These are phyloP conservation scores for Aphidius ervi DNA, from an alignment of 1,140 invertebrate species.

Conservation along the genomic window DNA sequence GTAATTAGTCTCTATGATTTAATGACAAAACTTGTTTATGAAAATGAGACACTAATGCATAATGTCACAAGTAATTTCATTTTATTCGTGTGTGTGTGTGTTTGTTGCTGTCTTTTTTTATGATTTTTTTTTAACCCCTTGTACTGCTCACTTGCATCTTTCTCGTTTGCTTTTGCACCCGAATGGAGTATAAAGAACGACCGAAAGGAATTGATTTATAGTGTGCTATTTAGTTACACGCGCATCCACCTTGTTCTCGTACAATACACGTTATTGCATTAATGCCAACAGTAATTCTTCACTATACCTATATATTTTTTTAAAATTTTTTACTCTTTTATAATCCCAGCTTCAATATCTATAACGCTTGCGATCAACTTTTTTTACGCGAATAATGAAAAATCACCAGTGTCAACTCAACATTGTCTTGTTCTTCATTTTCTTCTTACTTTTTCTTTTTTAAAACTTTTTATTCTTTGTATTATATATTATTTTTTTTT, in stretches of 20 bases:
- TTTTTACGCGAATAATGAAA: conserved; percentile 26
- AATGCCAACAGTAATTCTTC: conserved; percentile 6
- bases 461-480: too few relatives aligned
- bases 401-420: conserved; percentile 19
- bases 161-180: too few relatives aligned
- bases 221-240: conserved; percentile 23
- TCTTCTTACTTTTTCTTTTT: conserved; percentile 6
- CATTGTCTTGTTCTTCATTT: conserved; percentile 8
- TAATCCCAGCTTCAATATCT: conserved; percentile 9
- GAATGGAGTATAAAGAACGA: conserved; percentile 20
- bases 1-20: too few relatives aligned
- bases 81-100: conserved; percentile 24
- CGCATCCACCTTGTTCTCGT: conserved; percentile 4
- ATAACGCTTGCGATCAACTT: conserved; percentile 21
- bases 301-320: neutral
- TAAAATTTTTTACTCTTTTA: conserved; percentile 4
- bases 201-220: conserved; percentile 28
- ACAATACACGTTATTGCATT: conserved; percentile 8
- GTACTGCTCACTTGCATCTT: too few relatives aligned
- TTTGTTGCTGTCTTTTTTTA: neutral
- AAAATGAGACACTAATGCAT: neutral
- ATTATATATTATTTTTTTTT: too few relatives aligned
- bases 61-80: conserved; percentile 26
- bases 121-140: neutral
- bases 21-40: too few relatives aligned